Evolutionary conservation across 23 tunicate genomes (phyloP).

Genomic region (Aplidium turbinatum): DNA sequence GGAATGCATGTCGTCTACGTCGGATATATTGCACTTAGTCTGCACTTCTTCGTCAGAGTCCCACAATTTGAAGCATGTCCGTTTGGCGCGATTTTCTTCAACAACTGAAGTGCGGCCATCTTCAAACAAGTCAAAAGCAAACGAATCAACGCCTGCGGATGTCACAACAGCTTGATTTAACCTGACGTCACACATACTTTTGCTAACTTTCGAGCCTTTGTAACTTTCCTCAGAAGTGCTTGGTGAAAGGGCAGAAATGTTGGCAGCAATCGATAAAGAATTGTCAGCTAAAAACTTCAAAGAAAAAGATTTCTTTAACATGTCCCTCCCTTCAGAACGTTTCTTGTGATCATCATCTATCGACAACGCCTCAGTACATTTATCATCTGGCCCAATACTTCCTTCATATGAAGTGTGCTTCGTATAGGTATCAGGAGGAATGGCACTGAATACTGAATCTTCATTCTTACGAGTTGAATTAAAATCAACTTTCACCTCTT

Average conservation of each 20-base stretch:
- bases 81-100: neutral
- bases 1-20: neutral
- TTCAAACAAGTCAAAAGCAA: constrained; percentile 24
- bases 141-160: constrained; percentile 15
- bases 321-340: no score
- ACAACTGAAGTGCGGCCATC: neutral
- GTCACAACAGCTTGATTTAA: neutral
- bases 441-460: no score
- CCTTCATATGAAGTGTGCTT: no score
- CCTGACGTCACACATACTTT: neutral
- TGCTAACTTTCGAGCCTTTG: neutral
- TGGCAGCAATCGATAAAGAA: no score
- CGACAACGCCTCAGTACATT: no score
- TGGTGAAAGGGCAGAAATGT: neutral
- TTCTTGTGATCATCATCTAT: no score
- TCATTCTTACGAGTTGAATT: no score
- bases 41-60: constrained; percentile 1
- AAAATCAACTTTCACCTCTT: no score
- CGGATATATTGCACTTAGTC: neutral
- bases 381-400: no score
- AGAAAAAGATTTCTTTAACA: no score
- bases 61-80: constrained; percentile 24
- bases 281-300: no score
- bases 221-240: neutral
- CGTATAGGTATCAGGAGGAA: no score